These are phyloP conservation scores for Tribolium castaneum DNA, from an alignment of 1,140 invertebrate species.

Conservation along the genomic window DNA sequence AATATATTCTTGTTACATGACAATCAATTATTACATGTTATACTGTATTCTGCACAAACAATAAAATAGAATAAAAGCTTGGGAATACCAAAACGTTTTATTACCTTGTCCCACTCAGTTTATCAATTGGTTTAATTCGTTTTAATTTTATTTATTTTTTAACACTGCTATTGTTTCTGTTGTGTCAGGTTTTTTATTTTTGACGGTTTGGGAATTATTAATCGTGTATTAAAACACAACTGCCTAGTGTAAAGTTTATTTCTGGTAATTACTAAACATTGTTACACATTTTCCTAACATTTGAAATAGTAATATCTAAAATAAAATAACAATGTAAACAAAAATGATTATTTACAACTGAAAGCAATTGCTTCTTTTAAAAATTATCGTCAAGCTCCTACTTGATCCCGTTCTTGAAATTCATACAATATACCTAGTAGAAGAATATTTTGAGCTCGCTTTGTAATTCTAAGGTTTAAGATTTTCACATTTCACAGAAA, in stretches of 20 bases:
- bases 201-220: neutral
- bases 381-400: slow-evolving; percentile 16
- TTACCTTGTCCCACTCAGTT: neutral
- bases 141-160: too few species aligned
- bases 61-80: slow-evolving; percentile 27
- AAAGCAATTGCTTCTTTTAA: slow-evolving; percentile 6
- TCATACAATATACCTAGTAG: slow-evolving; percentile 12
- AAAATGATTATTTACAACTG: slow-evolving; percentile 16
- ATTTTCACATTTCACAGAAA: slow-evolving; percentile 35
- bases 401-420: slow-evolving; percentile 30
- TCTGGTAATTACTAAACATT: slow-evolving; percentile 19
- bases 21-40: slow-evolving; percentile 35
- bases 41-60: slow-evolving; percentile 34
- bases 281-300: slow-evolving; percentile 28
- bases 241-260: slow-evolving; percentile 19
- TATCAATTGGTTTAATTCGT: too few species aligned
- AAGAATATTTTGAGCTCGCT: slow-evolving; percentile 34
- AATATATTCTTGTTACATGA: slow-evolving; percentile 39
- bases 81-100: neutral
- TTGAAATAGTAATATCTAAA: slow-evolving; percentile 31
- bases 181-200: too few species aligned
- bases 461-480: slow-evolving; percentile 19
- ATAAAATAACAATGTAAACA: slow-evolving; percentile 16
- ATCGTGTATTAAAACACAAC: neutral
- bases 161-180: too few species aligned